Evolutionary conservation across 2,113 vertebrate genomes (phyloP).

Genomic region (Atrichornis clamosus): DNA sequence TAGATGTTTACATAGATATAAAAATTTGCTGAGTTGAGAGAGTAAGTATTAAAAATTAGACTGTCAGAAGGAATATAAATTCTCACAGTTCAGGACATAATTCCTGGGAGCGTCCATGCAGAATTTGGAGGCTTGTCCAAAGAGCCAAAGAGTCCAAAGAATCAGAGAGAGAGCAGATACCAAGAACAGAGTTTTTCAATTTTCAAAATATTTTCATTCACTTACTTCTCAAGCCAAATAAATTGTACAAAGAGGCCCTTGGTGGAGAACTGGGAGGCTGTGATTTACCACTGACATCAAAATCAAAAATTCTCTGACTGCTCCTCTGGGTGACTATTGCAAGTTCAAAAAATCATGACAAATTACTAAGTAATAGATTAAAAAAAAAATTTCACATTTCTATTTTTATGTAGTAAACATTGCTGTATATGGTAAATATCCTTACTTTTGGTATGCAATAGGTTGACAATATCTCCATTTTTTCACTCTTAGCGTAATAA

Average conservation of each 20-base stretch:
- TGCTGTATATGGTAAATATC: background rate
- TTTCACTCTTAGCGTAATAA: background rate
- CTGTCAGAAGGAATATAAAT: background rate
- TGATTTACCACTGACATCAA: background rate
- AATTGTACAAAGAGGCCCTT: background rate
- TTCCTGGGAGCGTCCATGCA: fast-evolving
- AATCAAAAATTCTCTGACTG: background rate
- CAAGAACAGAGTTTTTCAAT: background rate
- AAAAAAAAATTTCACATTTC: background rate
- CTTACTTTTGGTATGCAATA: background rate
- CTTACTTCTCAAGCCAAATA: background rate
- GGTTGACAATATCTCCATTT: background rate
- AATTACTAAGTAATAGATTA: background rate
- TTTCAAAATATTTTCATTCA: background rate
- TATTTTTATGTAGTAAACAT: background rate
- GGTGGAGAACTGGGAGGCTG: background rate
- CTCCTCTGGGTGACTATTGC: background rate
- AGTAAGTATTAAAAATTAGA: background rate
- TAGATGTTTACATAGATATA: background rate
- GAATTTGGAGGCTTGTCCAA: background rate
- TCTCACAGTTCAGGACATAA: background rate
- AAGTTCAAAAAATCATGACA: background rate
- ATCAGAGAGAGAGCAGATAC: background rate
- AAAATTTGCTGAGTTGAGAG: background rate
- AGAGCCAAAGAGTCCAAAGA: background rate